Base-by-base conservation (phyloP, 2,888 invertebrate species). In the Rambutsinella grinnellia region DNA sequence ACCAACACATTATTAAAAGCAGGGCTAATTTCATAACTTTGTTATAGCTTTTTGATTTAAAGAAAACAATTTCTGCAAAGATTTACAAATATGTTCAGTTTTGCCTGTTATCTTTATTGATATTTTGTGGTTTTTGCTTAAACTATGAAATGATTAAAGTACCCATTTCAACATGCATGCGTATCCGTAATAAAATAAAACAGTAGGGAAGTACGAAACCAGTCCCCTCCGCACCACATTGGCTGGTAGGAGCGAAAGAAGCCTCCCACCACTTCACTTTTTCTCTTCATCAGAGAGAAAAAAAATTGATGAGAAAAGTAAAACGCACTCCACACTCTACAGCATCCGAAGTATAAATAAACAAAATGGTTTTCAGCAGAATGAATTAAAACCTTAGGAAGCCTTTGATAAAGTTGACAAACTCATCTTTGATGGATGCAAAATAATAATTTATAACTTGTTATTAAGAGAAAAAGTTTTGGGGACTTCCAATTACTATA, bases 161-260 rank as follows among this genome's bases (percentile, higher is more conserved):
- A 57, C 3, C 5, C 5, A 6, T 51, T 19, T 19, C 8, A 51
- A 24, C 57, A 47, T 17, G 17, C 17, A 57, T 17, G 57, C 6
- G 13, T 46, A 28, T 46, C 19, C 19, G 23, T 15, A 6, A 10
- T 23, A 21, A 10, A 23, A 23, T 19, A 21, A 54, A 23, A 54
- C 8, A 54, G 15, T 23, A 68, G 56, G 51, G 8, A 61, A 51
- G 53, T 15, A 6, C n/a, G 19, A 62, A 70, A 71, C 71, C 74
- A 66, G 28, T 58, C 67, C 74, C 74, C 74, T 67, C 67, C 56
- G 51, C 24, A 6, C 49, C 74, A 61, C 67, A 74, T 74, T 74
- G 74, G 74, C 19, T 56, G 74, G 5, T 67, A 24, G 26, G 15
- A 13, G 21, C 46, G 15, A 17, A 54, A 47, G 74, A 61, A 47